These are phyloP conservation scores for Neocloeon triangulifer DNA, from an alignment of 1,140 invertebrate species.

Conservation along the genomic window DNA sequence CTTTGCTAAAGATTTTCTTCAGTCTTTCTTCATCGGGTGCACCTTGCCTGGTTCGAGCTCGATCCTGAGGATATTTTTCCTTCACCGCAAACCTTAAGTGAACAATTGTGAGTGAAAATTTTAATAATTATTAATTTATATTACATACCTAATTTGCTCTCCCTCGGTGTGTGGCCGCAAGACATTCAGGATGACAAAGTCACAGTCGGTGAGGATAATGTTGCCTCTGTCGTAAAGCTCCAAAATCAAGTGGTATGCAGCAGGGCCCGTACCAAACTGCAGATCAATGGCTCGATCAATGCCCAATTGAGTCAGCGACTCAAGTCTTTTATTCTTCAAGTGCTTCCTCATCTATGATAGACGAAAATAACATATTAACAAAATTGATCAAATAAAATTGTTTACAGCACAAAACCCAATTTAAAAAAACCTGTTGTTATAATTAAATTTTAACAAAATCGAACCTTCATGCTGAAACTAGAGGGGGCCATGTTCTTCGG, in stretches of 20 bases:
- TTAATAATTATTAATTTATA: conserved; percentile 4
- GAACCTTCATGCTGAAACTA: conserved; percentile 94
- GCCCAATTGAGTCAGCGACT: conserved; percentile 64
- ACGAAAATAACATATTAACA: conserved; percentile 4
- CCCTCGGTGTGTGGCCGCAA: conserved; percentile 81
- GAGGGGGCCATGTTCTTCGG: conserved; percentile 90
- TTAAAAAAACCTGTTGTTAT: conserved; percentile 6
- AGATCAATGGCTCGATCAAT: conserved; percentile 75
- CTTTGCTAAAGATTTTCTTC: conserved; percentile 30
- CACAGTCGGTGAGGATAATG: conserved; percentile 79
- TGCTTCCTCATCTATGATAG: conserved; percentile 94
- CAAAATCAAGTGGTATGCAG: conserved; percentile 85
- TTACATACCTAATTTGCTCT: conserved; percentile 68
- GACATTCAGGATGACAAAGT: conserved; percentile 83
- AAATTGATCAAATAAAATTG: conserved; percentile 1
- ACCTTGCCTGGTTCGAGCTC: conserved; percentile 35
- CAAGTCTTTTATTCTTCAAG: conserved; percentile 84
- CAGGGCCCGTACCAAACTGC: conserved; percentile 86
- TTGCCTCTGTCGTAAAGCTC: conserved; percentile 96
- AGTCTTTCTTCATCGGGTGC: conserved; percentile 22
- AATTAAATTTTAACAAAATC: neutral
- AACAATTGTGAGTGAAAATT: conserved; percentile 1
- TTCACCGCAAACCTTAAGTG: conserved; percentile 57
- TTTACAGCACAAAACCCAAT: conserved; percentile 5
- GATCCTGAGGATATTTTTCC: conserved; percentile 70